phyloP scores from a whole-genome alignment of 2,888 invertebrate species.

The Ametastegia equiseti region DNA sequence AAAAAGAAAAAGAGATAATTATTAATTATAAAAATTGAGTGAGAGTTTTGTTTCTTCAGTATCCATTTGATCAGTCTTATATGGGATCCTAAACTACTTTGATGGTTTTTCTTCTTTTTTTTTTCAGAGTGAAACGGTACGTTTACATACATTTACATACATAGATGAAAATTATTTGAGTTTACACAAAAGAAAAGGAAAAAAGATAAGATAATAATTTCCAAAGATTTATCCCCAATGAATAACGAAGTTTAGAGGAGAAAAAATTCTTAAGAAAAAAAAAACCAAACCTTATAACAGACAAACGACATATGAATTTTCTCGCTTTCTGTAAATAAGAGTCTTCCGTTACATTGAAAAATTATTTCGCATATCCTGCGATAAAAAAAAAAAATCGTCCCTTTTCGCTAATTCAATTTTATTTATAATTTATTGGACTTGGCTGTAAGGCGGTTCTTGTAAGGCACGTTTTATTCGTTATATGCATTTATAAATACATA shows the following conservation, averaged over 20 bases:
- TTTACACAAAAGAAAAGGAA: no score
- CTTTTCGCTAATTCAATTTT: neutral
- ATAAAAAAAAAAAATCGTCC: neutral
- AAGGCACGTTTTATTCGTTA: constrained; percentile 25
- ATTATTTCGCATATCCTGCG: constrained; percentile 14
- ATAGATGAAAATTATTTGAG: neutral
- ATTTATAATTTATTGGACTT: neutral
- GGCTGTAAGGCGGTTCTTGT: constrained; percentile 25
- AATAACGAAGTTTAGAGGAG: neutral
- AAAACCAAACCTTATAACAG: no score
- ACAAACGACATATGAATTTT: neutral
- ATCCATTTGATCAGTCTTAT: constrained; percentile 63
- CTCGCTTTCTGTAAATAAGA: neutral
- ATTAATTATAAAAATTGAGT: constrained; percentile 44
- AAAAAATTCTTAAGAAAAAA: no score
- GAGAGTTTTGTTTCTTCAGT: constrained; percentile 52
- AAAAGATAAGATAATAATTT: neutral
- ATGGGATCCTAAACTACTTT: constrained; percentile 51
- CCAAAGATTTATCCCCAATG: neutral
- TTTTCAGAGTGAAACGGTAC: neutral
- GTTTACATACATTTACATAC: no score
- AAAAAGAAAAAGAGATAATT: constrained; percentile 1
- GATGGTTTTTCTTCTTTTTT: neutral
- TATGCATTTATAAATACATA: neutral
- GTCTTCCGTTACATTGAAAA: neutral